phyloP scores from a whole-genome alignment of 2,888 invertebrate species.

The Dryocosmus kuriphilus region DNA sequence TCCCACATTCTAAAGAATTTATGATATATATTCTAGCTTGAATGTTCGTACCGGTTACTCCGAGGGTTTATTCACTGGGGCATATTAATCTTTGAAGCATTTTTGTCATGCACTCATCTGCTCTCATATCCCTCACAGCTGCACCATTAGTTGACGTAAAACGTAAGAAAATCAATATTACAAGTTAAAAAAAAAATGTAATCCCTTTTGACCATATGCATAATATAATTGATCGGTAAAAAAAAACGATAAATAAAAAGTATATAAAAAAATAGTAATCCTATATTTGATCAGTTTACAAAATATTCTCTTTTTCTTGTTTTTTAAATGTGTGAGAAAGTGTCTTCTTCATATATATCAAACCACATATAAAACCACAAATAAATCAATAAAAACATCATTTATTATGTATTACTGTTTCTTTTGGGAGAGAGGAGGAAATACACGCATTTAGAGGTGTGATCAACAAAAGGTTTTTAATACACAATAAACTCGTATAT shows the following conservation, averaged over 20 bases:
- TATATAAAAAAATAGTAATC: neutral
- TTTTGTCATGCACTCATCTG: conserved; percentile 12
- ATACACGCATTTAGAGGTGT: neutral
- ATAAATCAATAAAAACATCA: neutral
- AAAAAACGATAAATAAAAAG: neutral
- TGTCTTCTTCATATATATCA: too few relatives aligned
- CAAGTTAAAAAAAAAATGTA: too few relatives aligned
- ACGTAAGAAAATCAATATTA: neutral
- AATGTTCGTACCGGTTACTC: neutral
- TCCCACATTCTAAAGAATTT: conserved; percentile 5
- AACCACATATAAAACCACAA: neutral
- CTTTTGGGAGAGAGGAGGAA: neutral
- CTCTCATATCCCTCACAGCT: conserved; percentile 25
- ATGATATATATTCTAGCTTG: conserved; percentile 11
- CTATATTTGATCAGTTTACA: too few relatives aligned
- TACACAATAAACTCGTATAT: neutral
- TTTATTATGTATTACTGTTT: neutral
- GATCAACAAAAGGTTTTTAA: neutral
- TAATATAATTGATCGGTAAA: neutral
- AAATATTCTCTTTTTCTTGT: too few relatives aligned
- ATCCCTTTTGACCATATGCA: too few relatives aligned
- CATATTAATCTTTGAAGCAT: conserved; percentile 19
- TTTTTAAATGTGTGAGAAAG: too few relatives aligned
- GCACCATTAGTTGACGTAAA: neutral
- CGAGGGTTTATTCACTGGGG: conserved; percentile 22